Conservation (phyloP, 53 echinoderm and acorn worm species). For the Actinopyga echinites region DNA sequence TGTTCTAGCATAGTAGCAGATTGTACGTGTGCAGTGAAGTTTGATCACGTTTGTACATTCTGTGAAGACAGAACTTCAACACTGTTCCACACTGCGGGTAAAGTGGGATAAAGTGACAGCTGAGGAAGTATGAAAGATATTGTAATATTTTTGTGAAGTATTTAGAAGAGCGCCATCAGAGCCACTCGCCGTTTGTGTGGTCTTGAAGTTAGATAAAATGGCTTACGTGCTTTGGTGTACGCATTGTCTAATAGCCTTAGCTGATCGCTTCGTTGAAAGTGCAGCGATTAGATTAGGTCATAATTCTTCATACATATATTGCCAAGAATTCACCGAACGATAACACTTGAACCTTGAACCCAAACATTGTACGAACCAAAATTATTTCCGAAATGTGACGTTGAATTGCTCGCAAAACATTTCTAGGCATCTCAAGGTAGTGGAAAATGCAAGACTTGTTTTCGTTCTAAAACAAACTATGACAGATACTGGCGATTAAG, state of each 20-base stretch:
- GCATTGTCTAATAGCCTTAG: not conserved
- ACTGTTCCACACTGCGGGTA: no score
- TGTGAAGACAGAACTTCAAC: no score
- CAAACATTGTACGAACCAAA: not conserved
- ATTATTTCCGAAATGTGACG: no score
- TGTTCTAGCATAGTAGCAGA: no score
- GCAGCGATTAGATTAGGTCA: conserved; percentile 1
- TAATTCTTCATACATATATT: conserved; percentile 40
- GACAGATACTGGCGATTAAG: no score
- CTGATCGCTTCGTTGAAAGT: conserved; percentile 24
- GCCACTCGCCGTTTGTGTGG: not conserved
- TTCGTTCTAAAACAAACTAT: no score
- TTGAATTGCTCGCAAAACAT: no score
- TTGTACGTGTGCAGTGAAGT: no score
- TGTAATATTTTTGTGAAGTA: not conserved
- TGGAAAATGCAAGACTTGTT: no score
- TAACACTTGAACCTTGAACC: conserved; percentile 32
- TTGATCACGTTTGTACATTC: no score
- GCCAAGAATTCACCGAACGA: conserved; percentile 32
- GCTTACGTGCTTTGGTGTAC: not conserved
- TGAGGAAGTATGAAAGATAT: not conserved
- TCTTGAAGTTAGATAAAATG: not conserved
- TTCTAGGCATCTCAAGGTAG: no score
- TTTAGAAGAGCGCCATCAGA: conserved; percentile 4
- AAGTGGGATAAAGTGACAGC: not conserved